Evolutionary conservation across 1,140 invertebrate species (phyloP).

Genomic region (Cyphomyrmex costatus): DNA sequence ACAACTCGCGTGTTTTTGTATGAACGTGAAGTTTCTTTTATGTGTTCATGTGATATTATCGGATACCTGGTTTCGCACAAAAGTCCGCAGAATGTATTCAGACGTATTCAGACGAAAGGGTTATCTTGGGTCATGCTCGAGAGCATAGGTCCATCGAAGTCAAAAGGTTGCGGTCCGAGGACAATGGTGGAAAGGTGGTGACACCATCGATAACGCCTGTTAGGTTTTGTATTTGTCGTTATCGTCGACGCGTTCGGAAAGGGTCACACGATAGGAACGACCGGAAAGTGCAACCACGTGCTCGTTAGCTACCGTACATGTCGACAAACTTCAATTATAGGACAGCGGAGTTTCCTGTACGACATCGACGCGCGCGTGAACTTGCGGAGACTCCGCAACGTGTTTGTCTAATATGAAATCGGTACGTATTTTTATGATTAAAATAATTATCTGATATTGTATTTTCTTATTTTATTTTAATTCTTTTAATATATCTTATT

Average conservation of each 20-base stretch:
- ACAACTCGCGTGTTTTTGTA: conserved; percentile 2
- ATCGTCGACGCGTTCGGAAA: conserved; percentile 48
- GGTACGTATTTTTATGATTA: not conserved
- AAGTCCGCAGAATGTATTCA: conserved; percentile 41
- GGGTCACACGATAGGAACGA: conserved; percentile 38
- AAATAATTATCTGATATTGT: not conserved
- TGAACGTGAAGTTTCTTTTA: not conserved
- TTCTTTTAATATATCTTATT: not conserved
- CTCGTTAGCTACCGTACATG: conserved; percentile 51
- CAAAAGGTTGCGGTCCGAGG: conserved; percentile 56
- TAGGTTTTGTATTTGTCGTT: conserved; percentile 62
- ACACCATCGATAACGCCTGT: conserved; percentile 40
- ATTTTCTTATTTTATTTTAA: not conserved
- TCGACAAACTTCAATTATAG: conserved; percentile 60
- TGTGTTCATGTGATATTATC: conserved; percentile 22
- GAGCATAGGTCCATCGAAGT: conserved; percentile 42
- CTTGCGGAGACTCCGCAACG: conserved; percentile 21
- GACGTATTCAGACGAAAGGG: conserved; percentile 55
- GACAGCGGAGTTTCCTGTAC: conserved; percentile 43
- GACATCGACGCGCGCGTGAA: conserved; percentile 28
- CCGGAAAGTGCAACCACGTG: conserved; percentile 33
- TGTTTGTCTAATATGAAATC: conserved; percentile 10
- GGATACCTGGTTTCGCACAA: conserved; percentile 20
- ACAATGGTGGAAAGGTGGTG: conserved; percentile 26
- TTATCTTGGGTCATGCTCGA: conserved; percentile 45